Evolutionary conservation across 2,797 vertebrate species (phyloP).

Genomic region (Periophthalmus magnuspinnatus): DNA sequence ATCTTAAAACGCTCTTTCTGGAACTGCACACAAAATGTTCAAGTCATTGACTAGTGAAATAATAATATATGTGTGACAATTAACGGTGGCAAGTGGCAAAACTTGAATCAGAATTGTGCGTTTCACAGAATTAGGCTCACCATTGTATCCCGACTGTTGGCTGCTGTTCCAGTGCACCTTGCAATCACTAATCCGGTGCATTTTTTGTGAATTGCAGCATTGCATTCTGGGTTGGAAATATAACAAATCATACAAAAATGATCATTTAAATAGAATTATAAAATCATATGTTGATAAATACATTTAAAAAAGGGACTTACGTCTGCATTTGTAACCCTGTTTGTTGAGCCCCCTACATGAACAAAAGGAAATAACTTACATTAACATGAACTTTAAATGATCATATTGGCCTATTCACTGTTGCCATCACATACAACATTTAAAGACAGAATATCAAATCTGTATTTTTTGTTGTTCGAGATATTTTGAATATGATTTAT

Average conservation of each 20-base stretch:
- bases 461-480: too few species aligned
- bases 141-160: slow-evolving; percentile 94
- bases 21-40: slow-evolving; percentile 78
- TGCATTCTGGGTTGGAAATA: slow-evolving; percentile 85
- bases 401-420: too few species aligned
- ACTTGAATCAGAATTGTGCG: not conserved
- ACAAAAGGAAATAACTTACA: slow-evolving; percentile 12
- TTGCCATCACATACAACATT: too few species aligned
- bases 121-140: slow-evolving; percentile 52
- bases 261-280: not conserved
- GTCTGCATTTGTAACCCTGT: slow-evolving; percentile 84
- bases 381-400: too few species aligned
- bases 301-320: slow-evolving; percentile 64
- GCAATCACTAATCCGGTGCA: slow-evolving; percentile 99
- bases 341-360: slow-evolving; percentile 83
- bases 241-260: not conserved
- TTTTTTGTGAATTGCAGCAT: slow-evolving; percentile 99
- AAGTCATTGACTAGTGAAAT: not conserved
- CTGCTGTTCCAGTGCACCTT: slow-evolving; percentile 94
- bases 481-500: not conserved
- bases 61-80: not conserved
- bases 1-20: slow-evolving; percentile 97
- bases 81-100: not conserved
- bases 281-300: not conserved
- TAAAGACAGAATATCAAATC: too few species aligned